phyloP scores from a whole-genome alignment of 2,113 vertebrate genomes.

The Perca schrenkii region DNA sequence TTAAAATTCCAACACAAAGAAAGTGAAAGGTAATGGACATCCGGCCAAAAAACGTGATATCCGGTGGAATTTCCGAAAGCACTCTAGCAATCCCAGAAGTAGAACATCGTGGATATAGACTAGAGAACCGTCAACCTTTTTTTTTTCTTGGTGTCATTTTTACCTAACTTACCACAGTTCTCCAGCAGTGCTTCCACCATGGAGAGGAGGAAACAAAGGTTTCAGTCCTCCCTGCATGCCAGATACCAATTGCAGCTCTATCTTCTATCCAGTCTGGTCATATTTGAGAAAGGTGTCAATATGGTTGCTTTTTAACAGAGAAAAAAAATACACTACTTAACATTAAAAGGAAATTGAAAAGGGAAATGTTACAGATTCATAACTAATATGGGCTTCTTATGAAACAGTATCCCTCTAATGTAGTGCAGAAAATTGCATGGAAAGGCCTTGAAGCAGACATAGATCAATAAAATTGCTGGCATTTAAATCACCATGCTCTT shows the following conservation, averaged over 20 bases:
- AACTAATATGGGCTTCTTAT: slow-evolving; percentile 27
- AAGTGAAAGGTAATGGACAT: too few relatives aligned
- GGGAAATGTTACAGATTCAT: slow-evolving; percentile 25
- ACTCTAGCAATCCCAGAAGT: too few relatives aligned
- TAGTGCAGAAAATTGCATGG: slow-evolving; percentile 59
- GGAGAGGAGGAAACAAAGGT: neutral
- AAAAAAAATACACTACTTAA: slow-evolving; percentile 13
- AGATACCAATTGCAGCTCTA: neutral
- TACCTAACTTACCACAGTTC: slow-evolving; percentile 20
- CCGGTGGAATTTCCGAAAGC: too few relatives aligned
- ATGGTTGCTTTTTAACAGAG: neutral
- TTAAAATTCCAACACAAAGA: too few relatives aligned
- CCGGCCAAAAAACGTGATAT: too few relatives aligned
- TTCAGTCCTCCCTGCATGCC: neutral
- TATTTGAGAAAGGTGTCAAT: slow-evolving; percentile 9
- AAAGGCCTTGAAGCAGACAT: slow-evolving; percentile 64
- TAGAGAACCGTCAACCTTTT: slow-evolving; percentile 19
- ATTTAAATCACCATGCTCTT: slow-evolving; percentile 64
- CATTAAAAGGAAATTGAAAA: slow-evolving; percentile 11
- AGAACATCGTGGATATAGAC: too few relatives aligned
- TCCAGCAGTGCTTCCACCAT: neutral
- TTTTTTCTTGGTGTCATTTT: slow-evolving; percentile 25
- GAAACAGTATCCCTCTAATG: slow-evolving; percentile 60
- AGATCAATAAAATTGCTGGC: slow-evolving; percentile 61
- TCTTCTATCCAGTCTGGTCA: neutral